Evolutionary conservation across 2,888 invertebrate species (phyloP), one percentile per base, ranked within the genome.

Genomic region (Andrena hattorfiana): DNA sequence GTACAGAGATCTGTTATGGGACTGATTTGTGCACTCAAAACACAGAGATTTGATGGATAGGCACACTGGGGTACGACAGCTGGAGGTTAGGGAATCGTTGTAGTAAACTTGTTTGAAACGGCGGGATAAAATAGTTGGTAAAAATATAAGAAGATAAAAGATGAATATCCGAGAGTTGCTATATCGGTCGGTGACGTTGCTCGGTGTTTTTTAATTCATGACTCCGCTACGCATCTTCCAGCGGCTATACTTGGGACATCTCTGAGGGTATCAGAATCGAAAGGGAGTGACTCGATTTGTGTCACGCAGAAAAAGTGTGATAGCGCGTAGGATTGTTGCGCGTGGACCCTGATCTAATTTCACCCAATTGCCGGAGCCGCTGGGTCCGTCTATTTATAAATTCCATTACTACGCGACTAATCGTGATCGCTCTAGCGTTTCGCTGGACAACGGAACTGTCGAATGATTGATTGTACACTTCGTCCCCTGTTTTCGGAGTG

Each of bases 301-400:
- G 6, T 28, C 59, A 28, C 16, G 49, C n/a, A n/a, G 42, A 51
- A 70, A 56, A 63, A 42, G 60, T 66, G 73, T 72, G 66, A 30
- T 16, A 49, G 64, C 26, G 35, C 51, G 63, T 70, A 56, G 73
- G 73, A 77, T 69, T 71, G 28, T 75, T 51, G 6, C 26, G 69
- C 7, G 20, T 42, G 64, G 70, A 67, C 74, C 70, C 70, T 79
- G 79, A 83, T 77, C 71, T 71, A 84, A 83, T 84, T 83, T 67
- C 73, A 77, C 72, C 60, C 77, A 81, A 84, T 83, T 83, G 80
- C 16, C 79, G 69, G 56, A 20, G 66, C 62, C 56, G 70, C 32
- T 35, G 62, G 66, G 48, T 72, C 42, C 67, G 64, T 70, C 79
- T 84, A 83, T 83, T 84, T 83, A 77, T 80, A 83, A 77, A 63